Percentiles rank a stretch among this genome's conserved stretches.
Evolutionary conservation across 2,888 invertebrate species (phyloP).

Genomic region (Fragum sueziense): DNA sequence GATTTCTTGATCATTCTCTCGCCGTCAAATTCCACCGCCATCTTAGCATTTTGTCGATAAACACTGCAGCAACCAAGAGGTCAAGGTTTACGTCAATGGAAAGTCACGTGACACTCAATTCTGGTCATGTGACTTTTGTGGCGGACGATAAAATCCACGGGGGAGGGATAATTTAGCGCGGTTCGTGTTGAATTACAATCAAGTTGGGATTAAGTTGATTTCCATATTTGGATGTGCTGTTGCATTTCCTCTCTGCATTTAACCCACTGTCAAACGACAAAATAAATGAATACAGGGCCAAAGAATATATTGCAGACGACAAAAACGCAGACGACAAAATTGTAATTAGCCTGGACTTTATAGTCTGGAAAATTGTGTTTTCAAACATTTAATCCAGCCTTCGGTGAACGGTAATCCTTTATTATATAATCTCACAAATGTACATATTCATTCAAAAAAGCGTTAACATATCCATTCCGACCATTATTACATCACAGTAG

Average conservation of each 20-base stretch:
- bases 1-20: conserved; percentile 57
- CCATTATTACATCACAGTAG: too few relatives aligned
- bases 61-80: conserved; percentile 11
- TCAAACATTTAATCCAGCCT: too few relatives aligned
- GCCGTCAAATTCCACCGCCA: conserved; percentile 62
- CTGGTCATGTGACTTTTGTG: conserved; percentile 8
- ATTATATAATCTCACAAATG: too few relatives aligned
- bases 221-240: conserved; percentile 12
- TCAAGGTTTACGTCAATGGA: conserved; percentile 18
- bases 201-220: not conserved
- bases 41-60: conserved; percentile 39
- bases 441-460: too few relatives aligned
- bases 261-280: too few relatives aligned
- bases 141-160: conserved; percentile 3
- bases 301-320: too few relatives aligned
- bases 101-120: not conserved
- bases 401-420: too few relatives aligned
- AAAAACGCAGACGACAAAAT: too few relatives aligned
- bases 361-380: too few relatives aligned
- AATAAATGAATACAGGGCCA: too few relatives aligned
- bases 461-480: too few relatives aligned
- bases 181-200: not conserved
- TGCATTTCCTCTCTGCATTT: not conserved
- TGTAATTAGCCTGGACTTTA: too few relatives aligned
- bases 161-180: not conserved